Conservation (phyloP, 2,888 invertebrate species). For the Aleiodes alternator region DNA sequence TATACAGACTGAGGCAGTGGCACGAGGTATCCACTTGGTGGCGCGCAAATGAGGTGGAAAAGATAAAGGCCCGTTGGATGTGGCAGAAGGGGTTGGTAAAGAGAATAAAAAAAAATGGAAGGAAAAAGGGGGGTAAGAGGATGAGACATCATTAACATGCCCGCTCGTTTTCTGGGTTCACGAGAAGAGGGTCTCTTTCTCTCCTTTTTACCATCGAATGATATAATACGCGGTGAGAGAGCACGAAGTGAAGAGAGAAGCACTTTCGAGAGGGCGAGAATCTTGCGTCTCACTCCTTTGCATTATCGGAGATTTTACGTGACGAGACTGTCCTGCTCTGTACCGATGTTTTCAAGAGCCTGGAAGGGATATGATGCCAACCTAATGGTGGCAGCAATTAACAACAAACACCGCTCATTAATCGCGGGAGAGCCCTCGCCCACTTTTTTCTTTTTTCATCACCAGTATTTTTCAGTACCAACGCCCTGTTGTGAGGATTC, state of each 20-base stretch:
- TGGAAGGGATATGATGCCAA: constrained; percentile 68
- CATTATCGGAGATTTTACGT: neutral
- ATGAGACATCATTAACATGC: constrained; percentile 74
- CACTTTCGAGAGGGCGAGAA: constrained; percentile 39
- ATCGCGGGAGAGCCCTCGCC: constrained; percentile 67
- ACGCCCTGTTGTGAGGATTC: constrained; percentile 13
- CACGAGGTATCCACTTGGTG: constrained; percentile 62
- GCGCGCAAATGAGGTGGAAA: constrained; percentile 75
- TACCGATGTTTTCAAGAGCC: constrained; percentile 33
- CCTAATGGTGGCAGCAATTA: constrained; percentile 75
- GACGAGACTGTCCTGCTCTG: constrained; percentile 12
- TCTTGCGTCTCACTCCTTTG: neutral
- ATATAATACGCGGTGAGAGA: constrained; percentile 31
- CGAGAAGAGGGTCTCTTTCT: constrained; percentile 57
- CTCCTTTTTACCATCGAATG: constrained; percentile 22
- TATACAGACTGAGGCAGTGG: constrained; percentile 45
- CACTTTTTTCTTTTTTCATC: constrained; percentile 24
- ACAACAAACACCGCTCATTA: constrained; percentile 76
- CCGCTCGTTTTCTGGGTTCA: constrained; percentile 64
- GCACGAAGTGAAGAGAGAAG: constrained; percentile 48
- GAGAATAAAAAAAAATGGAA: constrained; percentile 10
- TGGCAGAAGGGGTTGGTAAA: constrained; percentile 18
- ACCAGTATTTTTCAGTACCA: constrained; percentile 30
- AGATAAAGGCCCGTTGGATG: constrained; percentile 70
- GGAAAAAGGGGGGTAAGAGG: constrained; percentile 40